phyloP scores from a whole-genome alignment of 2,888 invertebrate species.

The Sipunculus nudus region DNA sequence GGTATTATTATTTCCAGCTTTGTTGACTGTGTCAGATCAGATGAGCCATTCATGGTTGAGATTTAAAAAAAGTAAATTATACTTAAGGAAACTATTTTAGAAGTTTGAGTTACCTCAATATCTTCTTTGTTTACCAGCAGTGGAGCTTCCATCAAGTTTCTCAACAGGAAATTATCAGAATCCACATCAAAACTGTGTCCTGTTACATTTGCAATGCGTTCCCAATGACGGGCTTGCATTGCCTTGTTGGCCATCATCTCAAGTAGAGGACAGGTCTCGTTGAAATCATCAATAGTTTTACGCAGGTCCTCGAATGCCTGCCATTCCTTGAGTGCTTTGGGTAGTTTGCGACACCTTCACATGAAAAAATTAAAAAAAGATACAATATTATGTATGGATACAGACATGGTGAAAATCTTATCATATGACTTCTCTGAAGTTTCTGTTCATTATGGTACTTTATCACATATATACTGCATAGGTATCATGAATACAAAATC shows the following conservation, averaged over 20 bases:
- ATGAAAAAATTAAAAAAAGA: constrained; percentile 8
- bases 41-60: too few species aligned
- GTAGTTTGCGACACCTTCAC: constrained; percentile 93
- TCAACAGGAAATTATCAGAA: constrained; percentile 91
- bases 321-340: constrained; percentile 91
- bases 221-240: constrained; percentile 97
- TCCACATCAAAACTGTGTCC: constrained; percentile 90
- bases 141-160: constrained; percentile 94
- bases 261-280: constrained; percentile 94
- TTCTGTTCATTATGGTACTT: too few species aligned
- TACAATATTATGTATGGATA: too few species aligned
- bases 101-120: constrained; percentile 82
- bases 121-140: constrained; percentile 92
- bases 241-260: constrained; percentile 97
- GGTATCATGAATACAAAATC: too few species aligned
- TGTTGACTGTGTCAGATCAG: too few species aligned
- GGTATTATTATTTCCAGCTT: too few species aligned
- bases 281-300: constrained; percentile 96
- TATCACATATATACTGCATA: too few species aligned
- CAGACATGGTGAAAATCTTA: too few species aligned
- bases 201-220: constrained; percentile 89
- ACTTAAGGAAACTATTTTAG: too few species aligned
- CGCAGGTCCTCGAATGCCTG: constrained; percentile 96
- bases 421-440: too few species aligned
- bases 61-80: too few species aligned